Evolutionary conservation across 2,113 vertebrate species (phyloP).

Genomic region (Phyllostomus discolor): DNA sequence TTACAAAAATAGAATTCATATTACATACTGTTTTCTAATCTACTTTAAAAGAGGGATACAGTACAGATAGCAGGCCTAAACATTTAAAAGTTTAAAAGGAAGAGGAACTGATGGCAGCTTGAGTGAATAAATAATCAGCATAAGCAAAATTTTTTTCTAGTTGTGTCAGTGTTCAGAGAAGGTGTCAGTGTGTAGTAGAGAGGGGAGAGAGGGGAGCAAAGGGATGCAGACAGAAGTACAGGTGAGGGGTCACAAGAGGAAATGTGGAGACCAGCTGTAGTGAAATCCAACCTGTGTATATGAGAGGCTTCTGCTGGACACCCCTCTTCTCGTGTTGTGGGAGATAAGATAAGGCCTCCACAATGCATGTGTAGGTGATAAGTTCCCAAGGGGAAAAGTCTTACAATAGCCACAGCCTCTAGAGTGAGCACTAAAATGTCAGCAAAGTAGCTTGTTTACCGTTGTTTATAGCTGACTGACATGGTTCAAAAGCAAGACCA

Average conservation of each 20-base stretch:
- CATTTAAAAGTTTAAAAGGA: conserved; percentile 23
- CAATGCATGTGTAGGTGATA: not conserved
- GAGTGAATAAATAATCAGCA: not conserved
- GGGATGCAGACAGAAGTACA: not conserved
- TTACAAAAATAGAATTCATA: conserved; percentile 9
- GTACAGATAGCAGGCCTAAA: not conserved
- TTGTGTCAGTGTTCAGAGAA: not conserved
- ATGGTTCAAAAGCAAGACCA: not conserved
- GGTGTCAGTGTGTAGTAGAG: not conserved
- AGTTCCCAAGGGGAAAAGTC: not conserved
- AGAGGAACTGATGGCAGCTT: not conserved
- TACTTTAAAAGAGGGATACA: not conserved
- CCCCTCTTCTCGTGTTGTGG: conserved; percentile 35
- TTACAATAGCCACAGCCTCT: not conserved
- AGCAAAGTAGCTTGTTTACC: not conserved
- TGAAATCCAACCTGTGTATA: conserved; percentile 46
- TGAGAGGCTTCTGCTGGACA: conserved; percentile 18
- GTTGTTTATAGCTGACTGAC: not conserved
- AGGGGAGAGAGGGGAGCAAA: not conserved
- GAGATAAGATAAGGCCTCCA: conserved; percentile 43
- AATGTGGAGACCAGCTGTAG: conserved; percentile 17
- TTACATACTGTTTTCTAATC: not conserved
- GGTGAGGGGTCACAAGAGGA: not conserved
- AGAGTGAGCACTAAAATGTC: not conserved
- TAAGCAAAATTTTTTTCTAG: not conserved